Percentiles rank a stretch among this genome's conserved stretches.
phyloP scores from a whole-genome alignment of 2,797 vertebrate species.

The Poecilia velifera region DNA sequence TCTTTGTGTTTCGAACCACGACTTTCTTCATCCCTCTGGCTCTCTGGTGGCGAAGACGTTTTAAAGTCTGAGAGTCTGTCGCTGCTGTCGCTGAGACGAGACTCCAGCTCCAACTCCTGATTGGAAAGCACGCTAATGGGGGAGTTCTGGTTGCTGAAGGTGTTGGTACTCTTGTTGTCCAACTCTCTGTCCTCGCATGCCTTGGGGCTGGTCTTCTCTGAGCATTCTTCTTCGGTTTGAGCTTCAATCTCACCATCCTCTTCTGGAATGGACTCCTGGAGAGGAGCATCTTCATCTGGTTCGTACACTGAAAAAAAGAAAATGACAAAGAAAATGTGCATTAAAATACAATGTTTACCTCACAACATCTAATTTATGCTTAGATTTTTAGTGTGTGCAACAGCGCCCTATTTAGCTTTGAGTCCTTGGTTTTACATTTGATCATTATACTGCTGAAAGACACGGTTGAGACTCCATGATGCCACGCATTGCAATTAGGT shows the following conservation, averaged over 20 bases:
- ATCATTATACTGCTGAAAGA: not conserved
- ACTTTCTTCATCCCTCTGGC: slow-evolving; percentile 83
- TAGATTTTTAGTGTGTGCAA: not conserved
- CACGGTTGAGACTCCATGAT: not conserved
- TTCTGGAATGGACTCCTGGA: slow-evolving; percentile 84
- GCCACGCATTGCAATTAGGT: not conserved
- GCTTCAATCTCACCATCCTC: slow-evolving; percentile 91
- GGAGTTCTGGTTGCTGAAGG: slow-evolving; percentile 95
- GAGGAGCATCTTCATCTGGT: slow-evolving; percentile 90
- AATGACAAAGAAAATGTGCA: slow-evolving; percentile 14
- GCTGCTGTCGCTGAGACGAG: slow-evolving; percentile 91
- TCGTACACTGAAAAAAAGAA: slow-evolving; percentile 85
- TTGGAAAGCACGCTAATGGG: slow-evolving; percentile 93
- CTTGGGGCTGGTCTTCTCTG: slow-evolving; percentile 90
- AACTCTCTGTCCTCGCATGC: slow-evolving; percentile 89
- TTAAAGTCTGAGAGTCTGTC: slow-evolving; percentile 94
- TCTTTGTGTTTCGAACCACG: slow-evolving; percentile 81
- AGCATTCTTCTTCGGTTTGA: slow-evolving; percentile 87
- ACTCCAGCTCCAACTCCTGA: slow-evolving; percentile 93
- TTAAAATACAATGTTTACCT: slow-evolving; percentile 1
- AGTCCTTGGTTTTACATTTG: not conserved
- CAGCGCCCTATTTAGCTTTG: not conserved
- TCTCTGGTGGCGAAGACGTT: slow-evolving; percentile 86
- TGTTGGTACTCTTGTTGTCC: slow-evolving; percentile 88
- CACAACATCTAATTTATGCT: not conserved